A percentile compares a stretch with the other conserved stretches of the same genome.
phyloP scores from a whole-genome alignment of 2,113 vertebrate species.

The Syngnathus scovelli region DNA sequence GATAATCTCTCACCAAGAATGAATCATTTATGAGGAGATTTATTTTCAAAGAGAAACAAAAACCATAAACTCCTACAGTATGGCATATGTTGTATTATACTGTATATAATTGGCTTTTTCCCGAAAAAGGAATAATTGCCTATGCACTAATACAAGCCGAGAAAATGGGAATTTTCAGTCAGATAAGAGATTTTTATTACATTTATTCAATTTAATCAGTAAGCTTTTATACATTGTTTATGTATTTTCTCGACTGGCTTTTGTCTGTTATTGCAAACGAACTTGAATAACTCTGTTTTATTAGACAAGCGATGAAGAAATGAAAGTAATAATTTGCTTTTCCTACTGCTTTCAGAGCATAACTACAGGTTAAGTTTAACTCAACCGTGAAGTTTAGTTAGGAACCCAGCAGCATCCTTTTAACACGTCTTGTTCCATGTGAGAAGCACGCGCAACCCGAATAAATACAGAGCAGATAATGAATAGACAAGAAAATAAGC shows the following conservation, averaged over 20 bases:
- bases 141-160: slow-evolving; percentile 67
- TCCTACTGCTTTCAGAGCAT: slow-evolving; percentile 68
- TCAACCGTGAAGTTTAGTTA: slow-evolving; percentile 64
- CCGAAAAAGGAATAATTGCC: slow-evolving; percentile 61
- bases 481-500: slow-evolving; percentile 73
- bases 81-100: slow-evolving; percentile 58
- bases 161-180: slow-evolving; percentile 66
- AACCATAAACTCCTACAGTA: slow-evolving; percentile 58
- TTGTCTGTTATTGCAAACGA: slow-evolving; percentile 5
- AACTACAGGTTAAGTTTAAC: slow-evolving; percentile 67
- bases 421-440: slow-evolving; percentile 62
- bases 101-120: slow-evolving; percentile 41
- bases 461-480: slow-evolving; percentile 77
- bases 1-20: slow-evolving; percentile 57
- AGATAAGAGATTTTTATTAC: slow-evolving; percentile 5
- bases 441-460: slow-evolving; percentile 70
- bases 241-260: slow-evolving; percentile 4
- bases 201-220: background rate
- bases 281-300: background rate
- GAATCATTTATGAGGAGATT: slow-evolving; percentile 70
- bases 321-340: slow-evolving; percentile 72
- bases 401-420: slow-evolving; percentile 66
- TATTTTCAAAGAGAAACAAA: slow-evolving; percentile 68
- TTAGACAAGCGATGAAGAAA: slow-evolving; percentile 48
- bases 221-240: background rate